Percentiles rank a stretch among this genome's conserved stretches.
Conservation (phyloP, 2,888 invertebrate genomes). For the Coelopa pilipes region DNA sequence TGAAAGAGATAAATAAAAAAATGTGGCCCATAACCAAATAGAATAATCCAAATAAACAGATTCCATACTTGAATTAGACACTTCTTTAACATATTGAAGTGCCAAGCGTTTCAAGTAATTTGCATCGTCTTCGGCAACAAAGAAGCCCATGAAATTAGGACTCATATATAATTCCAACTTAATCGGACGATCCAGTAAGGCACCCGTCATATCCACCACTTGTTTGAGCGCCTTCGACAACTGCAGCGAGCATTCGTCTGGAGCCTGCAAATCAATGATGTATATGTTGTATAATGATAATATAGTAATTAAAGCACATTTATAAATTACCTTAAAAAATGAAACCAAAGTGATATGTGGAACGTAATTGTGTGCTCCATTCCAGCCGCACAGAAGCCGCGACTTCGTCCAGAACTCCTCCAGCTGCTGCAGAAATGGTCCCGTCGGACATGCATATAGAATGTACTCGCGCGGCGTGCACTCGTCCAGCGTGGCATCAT, state of each 20-base stretch:
- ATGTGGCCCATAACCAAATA: constrained; percentile 30
- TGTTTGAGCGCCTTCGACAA: constrained; percentile 78
- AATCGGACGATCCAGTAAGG: constrained; percentile 74
- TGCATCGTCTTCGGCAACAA: constrained; percentile 84
- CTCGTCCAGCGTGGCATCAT: constrained; percentile 83
- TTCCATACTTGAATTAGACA: constrained; percentile 77
- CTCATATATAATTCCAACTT: constrained; percentile 86
- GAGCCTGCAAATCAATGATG: constrained; percentile 70
- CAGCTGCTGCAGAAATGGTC: constrained; percentile 73
- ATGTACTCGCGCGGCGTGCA: constrained; percentile 85
- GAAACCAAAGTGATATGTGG: constrained; percentile 91
- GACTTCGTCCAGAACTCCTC: constrained; percentile 84
- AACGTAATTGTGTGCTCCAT: constrained; percentile 89
- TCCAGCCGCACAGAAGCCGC: constrained; percentile 81
- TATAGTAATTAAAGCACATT: too few relatives aligned
- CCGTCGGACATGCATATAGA: constrained; percentile 85
- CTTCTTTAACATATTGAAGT: constrained; percentile 82
- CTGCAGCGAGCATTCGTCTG: constrained; percentile 78
- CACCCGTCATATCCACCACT: constrained; percentile 78
- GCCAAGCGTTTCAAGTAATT: constrained; percentile 83
- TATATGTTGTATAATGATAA: too few relatives aligned
- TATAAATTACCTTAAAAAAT: constrained; percentile 84
- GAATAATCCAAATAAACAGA: constrained; percentile 16
- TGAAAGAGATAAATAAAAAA: constrained; percentile 33
- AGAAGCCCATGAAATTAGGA: constrained; percentile 90